Evolutionary conservation across 2,888 invertebrate genomes (phyloP).

Genomic region (Aporophyla nigra): DNA sequence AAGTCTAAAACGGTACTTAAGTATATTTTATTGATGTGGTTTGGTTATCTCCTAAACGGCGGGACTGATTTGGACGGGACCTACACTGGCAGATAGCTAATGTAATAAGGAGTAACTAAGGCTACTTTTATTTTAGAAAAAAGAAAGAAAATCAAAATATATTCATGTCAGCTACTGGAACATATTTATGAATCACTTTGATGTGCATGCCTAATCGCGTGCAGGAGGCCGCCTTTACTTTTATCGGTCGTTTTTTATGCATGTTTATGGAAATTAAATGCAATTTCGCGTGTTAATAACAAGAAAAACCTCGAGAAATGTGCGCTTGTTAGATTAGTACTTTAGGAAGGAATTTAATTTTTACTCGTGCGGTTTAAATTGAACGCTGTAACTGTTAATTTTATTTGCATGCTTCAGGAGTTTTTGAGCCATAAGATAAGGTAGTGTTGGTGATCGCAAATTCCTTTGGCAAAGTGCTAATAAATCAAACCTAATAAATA

Average conservation of each 20-base stretch:
- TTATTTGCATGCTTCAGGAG: conserved; percentile 5
- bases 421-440: not conserved
- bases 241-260: conserved; percentile 53
- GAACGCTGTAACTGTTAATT: conserved; percentile 7
- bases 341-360: conserved; percentile 27
- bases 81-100: no score
- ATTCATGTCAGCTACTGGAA: not conserved
- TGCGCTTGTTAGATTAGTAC: conserved; percentile 39
- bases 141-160: no score
- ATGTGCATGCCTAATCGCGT: conserved; percentile 38
- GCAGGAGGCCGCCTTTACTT: conserved; percentile 44
- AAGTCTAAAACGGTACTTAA: no score
- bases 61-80: no score
- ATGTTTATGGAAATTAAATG: conserved; percentile 54
- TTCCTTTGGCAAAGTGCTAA: not conserved
- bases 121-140: no score
- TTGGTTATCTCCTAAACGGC: no score
- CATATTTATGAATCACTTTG: conserved; percentile 39
- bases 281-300: conserved; percentile 50
- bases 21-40: no score
- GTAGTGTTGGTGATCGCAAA: conserved; percentile 3
- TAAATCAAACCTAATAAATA: conserved; percentile 5
- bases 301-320: conserved; percentile 49
- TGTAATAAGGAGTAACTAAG: no score
- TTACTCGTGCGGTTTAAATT: conserved; percentile 13